Percentiles rank a stretch among this genome's conserved stretches.
phyloP scores from a whole-genome alignment of 1,140 invertebrate species.

The Leptinotarsa defecta region DNA sequence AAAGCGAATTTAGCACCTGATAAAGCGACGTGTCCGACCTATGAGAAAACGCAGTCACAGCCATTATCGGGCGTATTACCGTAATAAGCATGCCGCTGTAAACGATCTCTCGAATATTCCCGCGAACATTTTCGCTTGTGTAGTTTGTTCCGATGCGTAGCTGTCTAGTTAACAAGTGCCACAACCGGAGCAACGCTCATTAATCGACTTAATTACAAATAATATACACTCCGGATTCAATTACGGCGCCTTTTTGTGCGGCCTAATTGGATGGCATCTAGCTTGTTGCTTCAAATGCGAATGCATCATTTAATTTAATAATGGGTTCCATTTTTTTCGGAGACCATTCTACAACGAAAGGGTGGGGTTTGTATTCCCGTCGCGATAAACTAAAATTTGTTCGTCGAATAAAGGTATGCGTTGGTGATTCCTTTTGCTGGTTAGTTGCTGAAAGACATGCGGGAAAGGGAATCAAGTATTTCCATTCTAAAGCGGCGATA shows the following conservation, averaged over 20 bases:
- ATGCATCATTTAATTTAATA: constrained; percentile 22
- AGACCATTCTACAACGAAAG: neutral
- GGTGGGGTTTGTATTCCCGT: neutral
- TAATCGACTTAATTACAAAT: constrained; percentile 22
- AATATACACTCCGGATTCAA: constrained; percentile 19
- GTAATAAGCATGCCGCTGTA: neutral
- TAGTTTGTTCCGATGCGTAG: constrained; percentile 17
- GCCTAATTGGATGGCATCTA: constrained; percentile 19
- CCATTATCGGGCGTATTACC: neutral
- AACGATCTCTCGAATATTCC: constrained; percentile 1
- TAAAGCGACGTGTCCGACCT: neutral
- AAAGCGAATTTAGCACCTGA: too few species aligned
- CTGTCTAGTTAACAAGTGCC: constrained; percentile 15
- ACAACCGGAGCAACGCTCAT: constrained; percentile 14
- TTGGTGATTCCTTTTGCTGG: neutral
- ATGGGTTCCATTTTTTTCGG: constrained; percentile 15
- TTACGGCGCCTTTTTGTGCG: constrained; percentile 15
- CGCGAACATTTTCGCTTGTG: constrained; percentile 15
- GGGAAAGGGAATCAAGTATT: too few species aligned
- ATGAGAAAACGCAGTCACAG: neutral
- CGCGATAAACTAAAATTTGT: neutral
- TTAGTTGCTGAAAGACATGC: neutral
- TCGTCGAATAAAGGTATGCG: neutral
- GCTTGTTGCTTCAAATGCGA: constrained; percentile 11
- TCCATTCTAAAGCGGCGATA: too few species aligned